These are phyloP conservation scores for Scolopax mira DNA, from an alignment of 2,113 vertebrate species.

Conservation along the genomic window DNA sequence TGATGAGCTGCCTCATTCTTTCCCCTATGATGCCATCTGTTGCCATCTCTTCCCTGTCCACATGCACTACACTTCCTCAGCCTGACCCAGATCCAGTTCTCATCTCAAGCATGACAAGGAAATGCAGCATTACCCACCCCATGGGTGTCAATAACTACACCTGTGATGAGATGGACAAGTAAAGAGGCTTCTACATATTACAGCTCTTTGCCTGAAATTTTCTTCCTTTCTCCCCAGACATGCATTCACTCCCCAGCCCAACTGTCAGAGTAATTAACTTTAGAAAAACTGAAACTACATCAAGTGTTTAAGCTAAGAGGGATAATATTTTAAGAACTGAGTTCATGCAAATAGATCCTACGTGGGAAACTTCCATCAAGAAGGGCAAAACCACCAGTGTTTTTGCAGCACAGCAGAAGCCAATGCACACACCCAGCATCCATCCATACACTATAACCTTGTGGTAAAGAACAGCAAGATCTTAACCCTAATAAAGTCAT, in stretches of 20 bases:
- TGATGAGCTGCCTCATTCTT: conserved; percentile 12
- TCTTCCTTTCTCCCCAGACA: background rate
- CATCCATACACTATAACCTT: background rate
- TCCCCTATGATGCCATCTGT: conserved; percentile 7
- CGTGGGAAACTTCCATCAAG: background rate
- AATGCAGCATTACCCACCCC: background rate
- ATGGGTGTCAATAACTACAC: background rate
- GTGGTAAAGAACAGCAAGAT: background rate
- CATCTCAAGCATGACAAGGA: background rate
- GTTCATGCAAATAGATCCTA: background rate
- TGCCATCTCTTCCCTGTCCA: background rate
- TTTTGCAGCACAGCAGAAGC: background rate
- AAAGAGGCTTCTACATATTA: background rate
- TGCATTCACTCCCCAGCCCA: background rate
- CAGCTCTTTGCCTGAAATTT: background rate
- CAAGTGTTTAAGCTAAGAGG: background rate
- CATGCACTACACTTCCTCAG: background rate
- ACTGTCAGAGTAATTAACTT: background rate
- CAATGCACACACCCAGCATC: background rate
- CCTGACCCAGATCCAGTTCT: background rate
- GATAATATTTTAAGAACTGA: background rate
- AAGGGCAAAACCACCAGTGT: background rate
- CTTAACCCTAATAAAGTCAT: background rate
- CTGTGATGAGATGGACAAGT: background rate
- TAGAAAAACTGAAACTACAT: background rate